Evolutionary conservation across 1,140 invertebrate genomes (phyloP).

Genomic region (Sminthurides bifidus): DNA sequence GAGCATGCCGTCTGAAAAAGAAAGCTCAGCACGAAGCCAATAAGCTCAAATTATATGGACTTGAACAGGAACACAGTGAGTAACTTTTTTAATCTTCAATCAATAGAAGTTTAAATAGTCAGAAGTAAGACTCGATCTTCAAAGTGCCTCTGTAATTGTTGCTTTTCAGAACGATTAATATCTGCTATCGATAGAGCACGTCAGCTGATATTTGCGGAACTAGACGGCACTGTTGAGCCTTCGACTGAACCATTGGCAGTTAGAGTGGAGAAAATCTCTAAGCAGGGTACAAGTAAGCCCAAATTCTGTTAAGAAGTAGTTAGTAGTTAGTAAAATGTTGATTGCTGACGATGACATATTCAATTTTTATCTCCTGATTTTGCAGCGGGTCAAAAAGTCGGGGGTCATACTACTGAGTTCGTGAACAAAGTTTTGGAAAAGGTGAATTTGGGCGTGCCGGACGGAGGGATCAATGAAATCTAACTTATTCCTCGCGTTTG

Average conservation of each 20-base stretch:
- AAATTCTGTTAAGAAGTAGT: neutral
- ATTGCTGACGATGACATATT: neutral
- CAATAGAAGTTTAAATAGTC: neutral
- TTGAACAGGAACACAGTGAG: constrained; percentile 89
- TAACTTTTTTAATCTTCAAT: constrained; percentile 30
- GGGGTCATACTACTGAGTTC: constrained; percentile 70
- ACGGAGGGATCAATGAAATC: constrained; percentile 53
- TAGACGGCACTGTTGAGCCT: constrained; percentile 39
- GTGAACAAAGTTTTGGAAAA: constrained; percentile 74
- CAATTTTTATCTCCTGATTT: constrained; percentile 16
- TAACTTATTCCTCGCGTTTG: too few relatives aligned
- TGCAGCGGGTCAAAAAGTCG: constrained; percentile 59
- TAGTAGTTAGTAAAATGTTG: neutral
- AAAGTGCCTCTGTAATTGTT: neutral
- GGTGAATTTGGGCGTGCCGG: constrained; percentile 50
- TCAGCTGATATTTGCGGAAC: constrained; percentile 49
- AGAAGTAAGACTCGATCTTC: too few relatives aligned
- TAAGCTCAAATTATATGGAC: constrained; percentile 83
- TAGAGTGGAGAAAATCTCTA: constrained; percentile 52
- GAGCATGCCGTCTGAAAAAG: constrained; percentile 87
- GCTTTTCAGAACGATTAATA: constrained; percentile 49
- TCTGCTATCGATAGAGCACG: constrained; percentile 54
- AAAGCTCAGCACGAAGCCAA: constrained; percentile 91
- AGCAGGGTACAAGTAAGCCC: constrained; percentile 40
- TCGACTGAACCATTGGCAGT: constrained; percentile 46